A percentile compares a stretch with the other conserved stretches of the same genome.
Conservation (phyloP, 2,113 vertebrate species). For the Sorex fumeus region DNA sequence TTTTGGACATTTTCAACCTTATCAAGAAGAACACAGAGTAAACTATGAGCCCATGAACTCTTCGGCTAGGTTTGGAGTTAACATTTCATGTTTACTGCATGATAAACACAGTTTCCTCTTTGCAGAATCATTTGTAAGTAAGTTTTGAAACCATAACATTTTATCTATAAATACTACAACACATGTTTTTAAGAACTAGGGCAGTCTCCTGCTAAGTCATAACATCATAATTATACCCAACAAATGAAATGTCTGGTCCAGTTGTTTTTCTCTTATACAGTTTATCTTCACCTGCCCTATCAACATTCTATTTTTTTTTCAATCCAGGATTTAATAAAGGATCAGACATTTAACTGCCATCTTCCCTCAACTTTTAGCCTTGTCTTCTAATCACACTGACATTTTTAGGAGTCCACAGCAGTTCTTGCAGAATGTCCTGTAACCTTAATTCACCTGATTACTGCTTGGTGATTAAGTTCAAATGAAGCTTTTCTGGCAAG, state of each 20-base stretch:
- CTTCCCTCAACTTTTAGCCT: not conserved
- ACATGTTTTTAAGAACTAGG: not conserved
- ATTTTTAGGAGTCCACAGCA: not conserved
- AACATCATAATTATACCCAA: not conserved
- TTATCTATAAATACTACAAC: too few species aligned
- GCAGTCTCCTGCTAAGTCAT: not conserved
- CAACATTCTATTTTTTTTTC: not conserved
- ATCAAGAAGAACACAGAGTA: not conserved
- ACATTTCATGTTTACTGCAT: not conserved
- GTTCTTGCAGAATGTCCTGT: not conserved
- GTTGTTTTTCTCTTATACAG: not conserved
- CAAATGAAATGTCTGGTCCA: not conserved
- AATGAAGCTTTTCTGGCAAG: not conserved
- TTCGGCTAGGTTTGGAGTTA: not conserved
- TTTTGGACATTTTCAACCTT: constrained; percentile 26
- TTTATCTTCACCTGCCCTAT: not conserved
- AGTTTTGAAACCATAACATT: constrained; percentile 12
- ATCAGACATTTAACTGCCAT: not conserved
- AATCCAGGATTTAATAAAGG: not conserved
- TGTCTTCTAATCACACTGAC: not conserved
- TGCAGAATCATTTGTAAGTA: constrained; percentile 37
- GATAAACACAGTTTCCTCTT: constrained; percentile 24
- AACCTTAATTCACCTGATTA: not conserved
- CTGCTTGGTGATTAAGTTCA: not conserved
- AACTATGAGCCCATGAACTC: not conserved